These are phyloP conservation scores for Metellina segmentata DNA, from an alignment of 2,888 invertebrate species.

Conservation along the genomic window DNA sequence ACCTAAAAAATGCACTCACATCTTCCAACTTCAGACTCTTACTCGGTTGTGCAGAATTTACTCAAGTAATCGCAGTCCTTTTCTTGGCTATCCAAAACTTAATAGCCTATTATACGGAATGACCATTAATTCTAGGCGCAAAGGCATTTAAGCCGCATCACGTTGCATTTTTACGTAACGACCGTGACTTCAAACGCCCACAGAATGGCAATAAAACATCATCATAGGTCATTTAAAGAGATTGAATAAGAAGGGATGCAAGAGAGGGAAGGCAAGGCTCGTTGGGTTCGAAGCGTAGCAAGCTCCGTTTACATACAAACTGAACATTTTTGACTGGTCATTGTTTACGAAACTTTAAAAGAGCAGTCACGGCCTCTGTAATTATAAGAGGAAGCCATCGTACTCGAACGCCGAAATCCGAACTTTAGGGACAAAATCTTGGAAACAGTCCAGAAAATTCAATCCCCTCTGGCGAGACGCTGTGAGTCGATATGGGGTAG, in stretches of 20 bases:
- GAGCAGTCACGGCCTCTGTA: conserved; percentile 24
- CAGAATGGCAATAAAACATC: conserved; percentile 46
- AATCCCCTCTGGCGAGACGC: conserved; percentile 24
- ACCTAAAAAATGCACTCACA: not conserved
- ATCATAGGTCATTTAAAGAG: conserved; percentile 45
- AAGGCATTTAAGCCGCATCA: not conserved
- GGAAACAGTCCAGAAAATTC: conserved; percentile 55
- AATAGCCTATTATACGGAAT: conserved; percentile 24
- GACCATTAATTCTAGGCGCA: conserved; percentile 29
- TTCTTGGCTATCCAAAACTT: not conserved
- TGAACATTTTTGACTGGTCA: conserved; percentile 10
- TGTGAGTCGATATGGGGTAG: conserved; percentile 44
- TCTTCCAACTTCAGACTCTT: not conserved
- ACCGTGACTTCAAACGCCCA: conserved; percentile 52
- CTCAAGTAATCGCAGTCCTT: conserved; percentile 1
- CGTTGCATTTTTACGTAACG: conserved; percentile 15
- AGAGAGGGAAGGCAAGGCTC: too few species aligned
- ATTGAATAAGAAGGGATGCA: too few species aligned
- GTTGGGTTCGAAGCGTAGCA: not conserved
- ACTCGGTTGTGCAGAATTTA: not conserved
- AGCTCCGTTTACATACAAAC: conserved; percentile 5
- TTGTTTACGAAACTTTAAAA: conserved; percentile 7
- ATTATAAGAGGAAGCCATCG: conserved; percentile 28
- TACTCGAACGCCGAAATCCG: conserved; percentile 22
- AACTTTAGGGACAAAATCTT: conserved; percentile 45